Evolutionary conservation across 2,797 vertebrate genomes (phyloP), one percentile per base, ranked within the genome.

Genomic region (Enteromius afrohamiltoni): DNA sequence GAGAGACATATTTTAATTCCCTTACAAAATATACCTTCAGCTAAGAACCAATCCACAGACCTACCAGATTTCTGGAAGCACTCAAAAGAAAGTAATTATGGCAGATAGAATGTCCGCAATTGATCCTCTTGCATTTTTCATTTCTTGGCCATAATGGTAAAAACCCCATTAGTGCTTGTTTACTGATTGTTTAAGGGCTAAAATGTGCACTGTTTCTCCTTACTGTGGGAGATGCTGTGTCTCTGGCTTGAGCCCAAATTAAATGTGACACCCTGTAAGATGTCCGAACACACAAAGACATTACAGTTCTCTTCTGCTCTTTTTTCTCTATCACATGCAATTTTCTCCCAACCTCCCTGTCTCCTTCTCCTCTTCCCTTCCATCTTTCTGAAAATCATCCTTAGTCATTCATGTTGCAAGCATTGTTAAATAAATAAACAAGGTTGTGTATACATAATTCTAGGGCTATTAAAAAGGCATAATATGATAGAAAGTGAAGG

Each of bases 51-150:
- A 70, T 83, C 70, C 40, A 60, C 40, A 68, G 60, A 47, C 83
- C 87, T 68, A 88, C 91, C 89, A 86, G 86, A 90, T 93, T 89
- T 92, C 88, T 75, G 45, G 71, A 73, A 83, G 84, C 75, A 82
- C 84, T 85, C 80, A 89, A 79, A 85, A 91, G 88, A 89, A 92
- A 92, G 92, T 93, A 92, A 93, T 94, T 91, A 93, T 86, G 91
- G 90, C 83, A 75, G 71, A 83, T 85, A 77, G 89, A 88, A 93
- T 89, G 91, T 92, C 90, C 88, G 87, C 88, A 91, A 91, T 93
- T 91, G 89, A 90, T 89, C 23, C 45, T 67, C 70, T 74, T 69
- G 64, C 77, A 86, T 89, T 91, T 90, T 86, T 88, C 64, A 89
- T 88, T 82, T 83, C 91, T 91, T 89, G 80, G 89, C 92, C 91